These are phyloP conservation scores for Natator depressus DNA, from an alignment of 2,113 vertebrate genomes.

Conservation along the genomic window DNA sequence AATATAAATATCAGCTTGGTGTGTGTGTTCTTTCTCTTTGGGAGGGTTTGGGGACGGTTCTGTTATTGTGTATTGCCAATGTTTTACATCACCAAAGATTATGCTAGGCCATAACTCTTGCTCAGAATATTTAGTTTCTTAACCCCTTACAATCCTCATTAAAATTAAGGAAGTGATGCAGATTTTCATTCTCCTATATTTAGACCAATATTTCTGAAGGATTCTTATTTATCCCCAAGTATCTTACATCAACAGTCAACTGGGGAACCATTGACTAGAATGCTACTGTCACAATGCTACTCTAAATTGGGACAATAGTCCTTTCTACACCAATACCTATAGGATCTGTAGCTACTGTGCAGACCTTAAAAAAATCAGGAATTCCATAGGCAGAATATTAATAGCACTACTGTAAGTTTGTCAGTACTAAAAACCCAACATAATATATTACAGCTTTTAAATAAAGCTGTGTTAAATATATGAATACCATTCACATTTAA, in stretches of 20 bases:
- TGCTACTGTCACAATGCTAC: background rate
- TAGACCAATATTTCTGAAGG: background rate
- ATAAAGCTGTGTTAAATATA: background rate
- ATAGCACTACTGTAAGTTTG: background rate
- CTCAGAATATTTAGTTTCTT: constrained; percentile 71
- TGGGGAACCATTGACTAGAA: background rate
- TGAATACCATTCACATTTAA: background rate
- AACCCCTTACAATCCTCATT: constrained; percentile 49
- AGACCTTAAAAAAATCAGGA: background rate
- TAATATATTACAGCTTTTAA: background rate
- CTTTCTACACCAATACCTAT: background rate
- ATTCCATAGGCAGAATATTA: background rate
- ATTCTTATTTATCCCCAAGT: background rate
- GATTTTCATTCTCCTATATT: background rate
- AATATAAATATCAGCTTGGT: constrained; percentile 69
- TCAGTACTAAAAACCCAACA: background rate
- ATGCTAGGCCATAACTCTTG: constrained; percentile 57
- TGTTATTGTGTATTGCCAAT: constrained; percentile 65
- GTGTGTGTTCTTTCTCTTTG: constrained; percentile 47
- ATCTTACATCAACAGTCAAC: background rate
- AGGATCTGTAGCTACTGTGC: background rate
- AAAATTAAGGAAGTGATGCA: background rate
- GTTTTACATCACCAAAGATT: constrained; percentile 62
- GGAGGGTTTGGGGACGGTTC: constrained; percentile 13
- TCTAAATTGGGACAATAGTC: background rate